Base-by-base conservation (phyloP, 1,140 invertebrate genomes). In the Portunus trituberculatus region DNA sequence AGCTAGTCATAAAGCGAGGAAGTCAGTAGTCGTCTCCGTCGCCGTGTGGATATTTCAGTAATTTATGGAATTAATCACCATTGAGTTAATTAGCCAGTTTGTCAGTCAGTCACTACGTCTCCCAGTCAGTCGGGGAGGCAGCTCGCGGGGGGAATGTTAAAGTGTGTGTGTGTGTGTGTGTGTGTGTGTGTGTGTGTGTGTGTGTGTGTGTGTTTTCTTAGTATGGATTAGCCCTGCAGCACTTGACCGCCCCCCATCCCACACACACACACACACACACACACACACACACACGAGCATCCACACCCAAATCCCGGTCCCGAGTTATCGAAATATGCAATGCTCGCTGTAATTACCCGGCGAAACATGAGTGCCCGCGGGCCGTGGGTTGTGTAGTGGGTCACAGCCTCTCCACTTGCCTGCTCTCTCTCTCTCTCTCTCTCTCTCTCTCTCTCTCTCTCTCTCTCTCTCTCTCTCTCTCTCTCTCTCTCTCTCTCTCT, bases 11-110 rank as follows among this genome's bases (percentile, higher is more conserved):
- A 76, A 76, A n/a, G 67, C 67, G 67, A 76, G 25, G 67, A 25
- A 76, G 67, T n/a, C 67, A 76, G 67, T 76, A 20, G 25, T 76
- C 67, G 67, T n/a, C 25, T 8, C 67, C 67, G 25, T 76, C 67
- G 67, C 67, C 67, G 67, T 25, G 67, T n/a, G 67, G 67, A 76
- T 76, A 76, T 76, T 76, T 76, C 16, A 76, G 67, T 76, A 76
- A 76, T 76, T 76, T 76, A 76, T 76, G 67, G 67, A 76, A 76
- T 76, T 76, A 76, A 76, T 76, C 67, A 76, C 67, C 67, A 76
- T 76, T 76, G 67, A 76, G 67, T 76, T 76, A 76, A 76, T 76
- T 76, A 76, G 20, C 67, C 67, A 76, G 67, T 76, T 76, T 76
- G 67, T 76, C 67, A 76, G 67, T 76, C 67, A 76, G 67, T 76